Evolutionary conservation across 1,140 invertebrate species (phyloP).

Genomic region (Schlechtendalia chinensis): DNA sequence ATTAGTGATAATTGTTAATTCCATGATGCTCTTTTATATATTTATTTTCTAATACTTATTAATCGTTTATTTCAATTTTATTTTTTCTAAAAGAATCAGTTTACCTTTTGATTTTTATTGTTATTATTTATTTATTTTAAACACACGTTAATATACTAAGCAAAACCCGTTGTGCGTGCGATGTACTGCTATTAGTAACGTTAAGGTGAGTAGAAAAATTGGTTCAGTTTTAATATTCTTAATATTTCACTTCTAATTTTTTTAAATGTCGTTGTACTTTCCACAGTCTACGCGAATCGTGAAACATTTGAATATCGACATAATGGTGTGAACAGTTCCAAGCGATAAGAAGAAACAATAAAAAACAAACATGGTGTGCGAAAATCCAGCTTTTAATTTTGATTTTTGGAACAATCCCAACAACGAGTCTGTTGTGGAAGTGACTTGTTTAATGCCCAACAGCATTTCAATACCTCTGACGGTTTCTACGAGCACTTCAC

Average conservation of each 20-base stretch:
- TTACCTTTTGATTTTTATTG: too few species aligned
- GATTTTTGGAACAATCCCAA: slow-evolving; percentile 63
- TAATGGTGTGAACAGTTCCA: slow-evolving; percentile 2
- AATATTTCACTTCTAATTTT: too few species aligned
- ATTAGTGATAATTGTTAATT: slow-evolving; percentile 11
- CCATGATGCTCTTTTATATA: too few species aligned
- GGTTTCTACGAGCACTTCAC: slow-evolving; percentile 69
- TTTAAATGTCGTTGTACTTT: not conserved
- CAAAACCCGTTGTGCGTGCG: too few species aligned
- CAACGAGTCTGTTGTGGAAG: slow-evolving; percentile 61
- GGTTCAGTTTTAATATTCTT: too few species aligned
- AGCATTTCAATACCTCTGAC: slow-evolving; percentile 72
- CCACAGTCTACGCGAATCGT: not conserved
- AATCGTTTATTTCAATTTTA: not conserved
- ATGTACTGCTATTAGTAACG: too few species aligned
- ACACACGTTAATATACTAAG: too few species aligned
- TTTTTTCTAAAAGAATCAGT: not conserved
- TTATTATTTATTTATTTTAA: too few species aligned
- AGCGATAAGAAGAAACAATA: not conserved
- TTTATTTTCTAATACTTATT: not conserved
- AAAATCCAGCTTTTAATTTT: slow-evolving; percentile 63
- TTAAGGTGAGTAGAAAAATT: not conserved
- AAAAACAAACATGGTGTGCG: slow-evolving; percentile 62
- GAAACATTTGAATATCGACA: not conserved
- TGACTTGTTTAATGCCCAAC: slow-evolving; percentile 83